A percentile compares a stretch with the other conserved stretches of the same genome.
Evolutionary conservation across 1,140 invertebrate genomes (phyloP).

Genomic region (Cardiocondyla obscurior): DNA sequence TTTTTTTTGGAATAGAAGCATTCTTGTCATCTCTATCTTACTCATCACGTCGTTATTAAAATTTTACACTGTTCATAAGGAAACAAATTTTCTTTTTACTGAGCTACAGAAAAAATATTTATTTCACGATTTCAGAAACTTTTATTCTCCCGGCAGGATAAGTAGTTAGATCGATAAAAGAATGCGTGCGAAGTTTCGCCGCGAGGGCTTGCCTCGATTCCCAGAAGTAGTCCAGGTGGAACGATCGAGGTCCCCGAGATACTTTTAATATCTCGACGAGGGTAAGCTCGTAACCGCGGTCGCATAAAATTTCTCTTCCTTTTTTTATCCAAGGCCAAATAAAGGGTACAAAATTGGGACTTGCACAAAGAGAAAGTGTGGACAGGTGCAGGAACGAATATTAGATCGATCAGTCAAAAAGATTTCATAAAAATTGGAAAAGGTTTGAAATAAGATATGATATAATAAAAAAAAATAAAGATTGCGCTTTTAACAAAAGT

Average conservation of each 20-base stretch:
- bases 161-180: conserved; percentile 20
- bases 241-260: conserved; percentile 11
- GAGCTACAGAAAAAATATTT: background rate
- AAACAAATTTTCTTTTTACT: conserved; percentile 31
- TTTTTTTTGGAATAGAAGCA: background rate
- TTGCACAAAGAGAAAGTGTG: background rate
- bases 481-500: background rate
- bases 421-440: background rate
- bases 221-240: conserved; percentile 23
- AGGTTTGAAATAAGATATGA: background rate
- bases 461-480: background rate
- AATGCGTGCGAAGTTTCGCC: background rate
- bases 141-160: background rate
- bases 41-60: background rate
- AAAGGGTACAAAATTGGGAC: conserved; percentile 28
- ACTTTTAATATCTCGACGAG: conserved; percentile 41
- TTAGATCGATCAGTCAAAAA: conserved; percentile 22
- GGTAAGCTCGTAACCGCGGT: background rate
- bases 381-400: background rate
- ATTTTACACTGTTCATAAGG: background rate
- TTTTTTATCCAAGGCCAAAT: conserved; percentile 7
- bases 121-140: conserved; percentile 3
- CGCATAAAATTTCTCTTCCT: conserved; percentile 12
- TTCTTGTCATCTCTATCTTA: background rate
- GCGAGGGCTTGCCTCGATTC: background rate